phyloP scores from a whole-genome alignment of 2,797 vertebrate genomes.

The Sorex maritimensis region DNA sequence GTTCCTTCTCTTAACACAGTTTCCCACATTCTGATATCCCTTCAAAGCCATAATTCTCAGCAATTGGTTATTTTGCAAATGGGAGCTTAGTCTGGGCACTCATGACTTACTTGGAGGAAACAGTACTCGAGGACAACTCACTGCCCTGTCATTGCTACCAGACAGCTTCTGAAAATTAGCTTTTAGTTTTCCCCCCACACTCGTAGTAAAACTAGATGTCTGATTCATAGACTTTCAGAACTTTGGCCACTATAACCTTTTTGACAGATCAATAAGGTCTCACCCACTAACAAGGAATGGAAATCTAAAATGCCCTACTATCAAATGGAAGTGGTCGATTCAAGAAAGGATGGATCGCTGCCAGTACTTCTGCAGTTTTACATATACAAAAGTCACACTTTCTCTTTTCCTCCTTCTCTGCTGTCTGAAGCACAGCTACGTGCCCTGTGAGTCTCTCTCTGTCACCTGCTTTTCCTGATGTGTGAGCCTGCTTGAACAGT shows the following conservation, averaged over 20 bases:
- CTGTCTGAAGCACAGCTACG: not conserved
- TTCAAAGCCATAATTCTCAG: too few relatives aligned
- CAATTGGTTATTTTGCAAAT: not conserved
- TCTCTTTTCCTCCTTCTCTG: not conserved
- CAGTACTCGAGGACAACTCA: too few relatives aligned
- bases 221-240: not conserved
- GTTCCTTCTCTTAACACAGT: too few relatives aligned
- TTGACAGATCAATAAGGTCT: not conserved
- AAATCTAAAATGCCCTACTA: constrained; percentile 1
- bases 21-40: too few relatives aligned
- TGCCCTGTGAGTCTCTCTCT: not conserved
- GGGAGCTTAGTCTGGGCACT: not conserved
- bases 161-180: constrained; percentile 11
- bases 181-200: not conserved
- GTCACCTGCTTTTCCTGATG: not conserved
- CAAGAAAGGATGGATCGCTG: not conserved
- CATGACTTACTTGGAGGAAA: too few relatives aligned
- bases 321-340: constrained; percentile 19
- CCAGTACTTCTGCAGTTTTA: constrained; percentile 8
- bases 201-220: not conserved
- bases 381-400: not conserved
- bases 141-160: not conserved
- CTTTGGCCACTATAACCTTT: constrained; percentile 15
- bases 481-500: not conserved
- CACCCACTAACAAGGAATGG: not conserved